Evolutionary conservation across 2,797 vertebrate species (phyloP).

Genomic region (Sandelia bainsii): DNA sequence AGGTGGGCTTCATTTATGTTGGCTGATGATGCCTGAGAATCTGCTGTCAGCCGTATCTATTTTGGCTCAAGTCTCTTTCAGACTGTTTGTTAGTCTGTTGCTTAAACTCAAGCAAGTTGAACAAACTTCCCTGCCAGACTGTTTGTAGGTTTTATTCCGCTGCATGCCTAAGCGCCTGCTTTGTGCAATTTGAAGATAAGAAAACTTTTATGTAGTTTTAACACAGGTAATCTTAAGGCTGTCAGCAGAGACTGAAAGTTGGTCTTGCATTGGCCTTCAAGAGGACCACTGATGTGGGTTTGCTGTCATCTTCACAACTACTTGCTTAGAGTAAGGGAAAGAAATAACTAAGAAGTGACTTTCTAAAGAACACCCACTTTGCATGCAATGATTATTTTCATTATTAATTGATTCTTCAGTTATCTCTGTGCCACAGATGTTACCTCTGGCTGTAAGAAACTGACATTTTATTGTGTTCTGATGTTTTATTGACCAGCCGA

Average conservation of each 20-base stretch:
- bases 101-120: slow-evolving; percentile 17
- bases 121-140: slow-evolving; percentile 43
- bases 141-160: slow-evolving; percentile 36
- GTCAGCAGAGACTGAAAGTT: neutral
- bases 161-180: slow-evolving; percentile 25
- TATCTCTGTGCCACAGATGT: too few species aligned
- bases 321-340: too few species aligned
- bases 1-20: slow-evolving; percentile 39
- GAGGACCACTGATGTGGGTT: too few species aligned
- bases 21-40: slow-evolving; percentile 34
- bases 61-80: slow-evolving; percentile 27
- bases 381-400: too few species aligned
- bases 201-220: slow-evolving; percentile 11
- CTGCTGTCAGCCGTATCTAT: slow-evolving; percentile 27
- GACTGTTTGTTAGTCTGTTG: slow-evolving; percentile 24
- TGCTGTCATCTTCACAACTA: too few species aligned
- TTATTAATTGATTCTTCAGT: too few species aligned
- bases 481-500: too few species aligned
- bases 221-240: slow-evolving; percentile 45
- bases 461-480: too few species aligned
- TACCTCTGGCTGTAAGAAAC: too few species aligned
- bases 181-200: slow-evolving; percentile 55
- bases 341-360: too few species aligned
- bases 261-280: neutral
- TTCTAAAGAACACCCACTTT: too few species aligned